Percentiles rank a stretch among this genome's conserved stretches.
Evolutionary conservation across 2,888 invertebrate species (phyloP).

Genomic region (Caradrina clavipalpis): DNA sequence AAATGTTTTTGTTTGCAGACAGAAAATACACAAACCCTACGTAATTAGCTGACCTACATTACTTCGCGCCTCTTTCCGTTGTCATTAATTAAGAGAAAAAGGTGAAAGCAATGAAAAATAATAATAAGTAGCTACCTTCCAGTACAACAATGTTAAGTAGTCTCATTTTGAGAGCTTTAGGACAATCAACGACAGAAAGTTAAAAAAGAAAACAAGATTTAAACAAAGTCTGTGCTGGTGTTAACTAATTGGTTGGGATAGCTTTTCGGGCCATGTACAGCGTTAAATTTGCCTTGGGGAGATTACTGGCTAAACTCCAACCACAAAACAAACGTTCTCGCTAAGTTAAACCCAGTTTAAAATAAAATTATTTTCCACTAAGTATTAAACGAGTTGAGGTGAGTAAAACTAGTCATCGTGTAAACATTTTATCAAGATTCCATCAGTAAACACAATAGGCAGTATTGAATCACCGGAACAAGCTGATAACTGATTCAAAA

Average conservation of each 20-base stretch:
- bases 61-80: constrained; percentile 35
- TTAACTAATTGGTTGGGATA: constrained; percentile 35
- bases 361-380: constrained; percentile 37
- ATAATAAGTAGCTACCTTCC: constrained; percentile 6
- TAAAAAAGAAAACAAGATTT: constrained; percentile 19
- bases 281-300: constrained; percentile 72
- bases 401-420: constrained; percentile 44
- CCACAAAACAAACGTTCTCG: constrained; percentile 67
- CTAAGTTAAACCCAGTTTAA: constrained; percentile 22
- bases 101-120: constrained; percentile 31
- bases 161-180: constrained; percentile 6
- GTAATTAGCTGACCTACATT: constrained; percentile 59
- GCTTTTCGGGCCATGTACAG: constrained; percentile 62
- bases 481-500: constrained; percentile 53
- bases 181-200: constrained; percentile 18
- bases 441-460: constrained; percentile 53
- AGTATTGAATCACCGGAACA: constrained; percentile 62
- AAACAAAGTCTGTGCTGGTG: constrained; percentile 25
- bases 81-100: constrained; percentile 52
- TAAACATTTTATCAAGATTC: constrained; percentile 60
- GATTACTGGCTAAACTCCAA: constrained; percentile 74
- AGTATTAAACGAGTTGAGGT: constrained; percentile 9
- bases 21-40: constrained; percentile 30
- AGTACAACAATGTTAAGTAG: constrained; percentile 12
- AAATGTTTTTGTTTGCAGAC: constrained; percentile 25